Percentiles rank a stretch among this genome's conserved stretches.
These are phyloP conservation scores for Enteromius argenteus DNA, from an alignment of 2,797 vertebrate genomes.

Conservation along the genomic window DNA sequence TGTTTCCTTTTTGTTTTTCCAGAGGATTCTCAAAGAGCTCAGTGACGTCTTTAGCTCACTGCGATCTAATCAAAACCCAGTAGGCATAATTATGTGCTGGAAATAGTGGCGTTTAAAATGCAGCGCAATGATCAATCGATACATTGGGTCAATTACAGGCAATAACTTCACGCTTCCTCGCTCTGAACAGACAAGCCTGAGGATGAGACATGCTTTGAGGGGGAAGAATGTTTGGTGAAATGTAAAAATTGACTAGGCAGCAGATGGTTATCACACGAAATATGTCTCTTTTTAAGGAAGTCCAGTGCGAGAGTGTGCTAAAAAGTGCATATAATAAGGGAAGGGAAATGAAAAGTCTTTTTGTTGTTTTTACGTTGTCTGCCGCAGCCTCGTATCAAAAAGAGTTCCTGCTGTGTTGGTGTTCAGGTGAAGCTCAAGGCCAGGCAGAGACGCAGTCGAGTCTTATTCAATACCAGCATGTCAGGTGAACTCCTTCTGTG, in stretches of 20 bases:
- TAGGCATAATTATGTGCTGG: slow-evolving; percentile 76
- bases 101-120: slow-evolving; percentile 71
- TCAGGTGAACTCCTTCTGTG: slow-evolving; percentile 36
- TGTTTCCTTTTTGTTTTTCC: slow-evolving; percentile 73
- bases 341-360: slow-evolving; percentile 64
- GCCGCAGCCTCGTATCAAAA: slow-evolving; percentile 70
- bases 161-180: slow-evolving; percentile 42
- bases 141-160: slow-evolving; percentile 66
- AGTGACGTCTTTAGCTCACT: slow-evolving; percentile 74
- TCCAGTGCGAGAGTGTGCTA: not conserved
- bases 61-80: slow-evolving; percentile 73
- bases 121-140: slow-evolving; percentile 65
- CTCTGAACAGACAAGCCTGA: slow-evolving; percentile 15
- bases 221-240: slow-evolving; percentile 12
- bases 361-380: slow-evolving; percentile 63
- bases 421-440: slow-evolving; percentile 80
- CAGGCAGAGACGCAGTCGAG: slow-evolving; percentile 67
- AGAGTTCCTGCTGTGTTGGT: slow-evolving; percentile 71
- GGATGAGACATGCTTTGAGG: slow-evolving; percentile 27
- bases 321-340: slow-evolving; percentile 61
- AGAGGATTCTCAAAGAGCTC: slow-evolving; percentile 62
- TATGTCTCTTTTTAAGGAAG: slow-evolving; percentile 2
- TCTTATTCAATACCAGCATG: slow-evolving; percentile 48
- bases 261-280: slow-evolving; percentile 27
- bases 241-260: not conserved